Evolutionary conservation across 1,140 invertebrate genomes (phyloP), one percentile per base, ranked within the genome.

Genomic region (Plectrocnemia conspersa): DNA sequence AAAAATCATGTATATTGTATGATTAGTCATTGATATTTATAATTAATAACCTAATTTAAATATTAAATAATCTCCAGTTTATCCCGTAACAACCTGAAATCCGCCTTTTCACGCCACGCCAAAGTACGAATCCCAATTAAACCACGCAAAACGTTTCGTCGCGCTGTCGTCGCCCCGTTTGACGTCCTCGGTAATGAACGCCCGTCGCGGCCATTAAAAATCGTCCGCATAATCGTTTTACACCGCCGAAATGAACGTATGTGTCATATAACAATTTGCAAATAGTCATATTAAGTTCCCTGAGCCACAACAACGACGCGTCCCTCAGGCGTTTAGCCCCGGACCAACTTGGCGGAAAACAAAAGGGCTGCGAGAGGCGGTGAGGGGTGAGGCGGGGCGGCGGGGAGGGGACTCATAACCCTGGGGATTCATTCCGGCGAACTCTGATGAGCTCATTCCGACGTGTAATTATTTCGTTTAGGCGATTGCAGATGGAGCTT

Each of bases 381-480:
- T 36, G 47, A 22, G 24, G n/a, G 38, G 24, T 21, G 32, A 16
- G 3, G 45, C 52, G 38, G 35, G 27, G 27, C 46, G 25, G 16
- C 3, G 38, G 55, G 52, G 42, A 52, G 10, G 21, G 48, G 53
- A 29, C 21, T 33, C 45, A 32, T 23, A 22, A 11, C 54, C 54
- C 54, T 16, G 11, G 58, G 58, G 58, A 56, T 41, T 56, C 54
- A 53, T 56, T 60, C 54, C 53, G 49, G 53, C 32, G 24, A 55
- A 50, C 42, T 53, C 58, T 60, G 59, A 61, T 61, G 59, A 61
- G 54, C 59, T 61, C 59, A 61, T 61, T 61, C 54, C 59, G 59
- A 61, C 59, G 59, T 61, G 59, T 61, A 61, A 61, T 61, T 61
- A 61, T 61, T 61, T 61, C 59, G 59, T 61, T 61, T 61, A 61